A percentile compares a stretch with the other conserved stretches of the same genome.
phyloP scores from a whole-genome alignment of 1,140 invertebrate genomes.

The Scylla paramamosain region DNA sequence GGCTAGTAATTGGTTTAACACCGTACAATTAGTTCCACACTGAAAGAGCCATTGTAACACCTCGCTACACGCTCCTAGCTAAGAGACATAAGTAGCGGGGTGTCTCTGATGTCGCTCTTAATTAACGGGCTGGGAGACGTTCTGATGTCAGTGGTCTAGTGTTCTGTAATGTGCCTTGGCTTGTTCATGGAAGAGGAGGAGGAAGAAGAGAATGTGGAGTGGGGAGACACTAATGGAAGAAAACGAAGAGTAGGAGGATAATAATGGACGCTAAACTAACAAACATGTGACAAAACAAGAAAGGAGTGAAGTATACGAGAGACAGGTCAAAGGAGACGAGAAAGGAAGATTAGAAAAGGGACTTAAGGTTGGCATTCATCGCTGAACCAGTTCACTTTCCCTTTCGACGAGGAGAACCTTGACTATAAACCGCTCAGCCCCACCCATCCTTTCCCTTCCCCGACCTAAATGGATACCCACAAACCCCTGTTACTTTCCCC shows the following conservation, averaged over 20 bases:
- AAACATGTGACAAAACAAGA: neutral
- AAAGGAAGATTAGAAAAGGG: neutral
- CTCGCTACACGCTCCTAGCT: no score
- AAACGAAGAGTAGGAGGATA: slow-evolving; percentile 8
- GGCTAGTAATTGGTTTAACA: no score
- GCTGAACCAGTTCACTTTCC: neutral
- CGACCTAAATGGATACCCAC: neutral
- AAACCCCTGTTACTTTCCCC: neutral
- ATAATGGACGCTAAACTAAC: neutral
- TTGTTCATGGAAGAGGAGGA: no score
- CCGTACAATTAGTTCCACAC: no score
- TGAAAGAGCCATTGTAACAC: no score
- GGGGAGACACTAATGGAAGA: slow-evolving; percentile 5
- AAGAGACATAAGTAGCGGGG: no score
- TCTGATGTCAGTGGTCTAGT: no score
- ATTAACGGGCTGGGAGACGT: no score
- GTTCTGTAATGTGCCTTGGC: no score
- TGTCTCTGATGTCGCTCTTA: no score
- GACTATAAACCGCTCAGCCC: neutral
- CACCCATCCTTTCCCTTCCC: neutral
- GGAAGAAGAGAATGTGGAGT: neutral
- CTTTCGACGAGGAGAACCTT: neutral
- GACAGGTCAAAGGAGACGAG: neutral
- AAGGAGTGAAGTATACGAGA: neutral
- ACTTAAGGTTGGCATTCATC: neutral